Percentiles rank a stretch among this genome's conserved stretches.
These are phyloP conservation scores for Montipora sp. DNA, from an alignment of 64 coral and sea anemone species.

Conservation along the genomic window DNA sequence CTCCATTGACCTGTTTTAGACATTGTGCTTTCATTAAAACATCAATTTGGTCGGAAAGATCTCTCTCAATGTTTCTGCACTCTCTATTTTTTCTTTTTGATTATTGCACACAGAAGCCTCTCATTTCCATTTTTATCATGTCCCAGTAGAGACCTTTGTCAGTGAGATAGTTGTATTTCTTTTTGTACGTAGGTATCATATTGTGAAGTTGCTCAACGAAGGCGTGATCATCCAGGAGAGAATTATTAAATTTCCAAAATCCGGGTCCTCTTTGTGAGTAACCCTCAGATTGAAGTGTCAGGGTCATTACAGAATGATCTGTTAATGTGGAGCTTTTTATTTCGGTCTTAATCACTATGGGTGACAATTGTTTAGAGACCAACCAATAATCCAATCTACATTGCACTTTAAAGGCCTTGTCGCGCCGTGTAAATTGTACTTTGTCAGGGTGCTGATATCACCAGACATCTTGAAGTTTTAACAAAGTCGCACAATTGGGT, in stretches of 20 bases:
- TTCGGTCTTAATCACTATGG: background rate
- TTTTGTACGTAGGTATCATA: background rate
- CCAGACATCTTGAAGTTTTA: background rate
- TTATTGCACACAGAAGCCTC: too few species aligned
- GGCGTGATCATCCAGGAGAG: too few species aligned
- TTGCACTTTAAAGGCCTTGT: slow-evolving; percentile 20
- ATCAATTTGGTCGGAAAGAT: too few species aligned
- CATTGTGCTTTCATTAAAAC: too few species aligned
- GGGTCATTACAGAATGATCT: too few species aligned
- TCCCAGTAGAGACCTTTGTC: background rate
- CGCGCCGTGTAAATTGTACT: background rate
- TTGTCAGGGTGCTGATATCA: background rate
- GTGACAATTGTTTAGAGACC: background rate
- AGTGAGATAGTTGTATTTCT: background rate
- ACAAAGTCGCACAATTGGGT: background rate
- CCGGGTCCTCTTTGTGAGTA: too few species aligned
- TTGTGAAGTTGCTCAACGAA: too few species aligned
- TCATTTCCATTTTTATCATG: background rate
- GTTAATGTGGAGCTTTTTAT: background rate
- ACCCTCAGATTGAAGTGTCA: too few species aligned
- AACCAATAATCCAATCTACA: slow-evolving; percentile 19
- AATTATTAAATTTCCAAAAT: too few species aligned
- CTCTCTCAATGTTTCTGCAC: too few species aligned
- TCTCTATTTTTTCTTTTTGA: too few species aligned
- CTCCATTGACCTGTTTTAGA: too few species aligned